A percentile compares a stretch with the other conserved stretches of the same genome.
Conservation (phyloP, 2,888 invertebrate species). For the Drosophila formosana region DNA sequence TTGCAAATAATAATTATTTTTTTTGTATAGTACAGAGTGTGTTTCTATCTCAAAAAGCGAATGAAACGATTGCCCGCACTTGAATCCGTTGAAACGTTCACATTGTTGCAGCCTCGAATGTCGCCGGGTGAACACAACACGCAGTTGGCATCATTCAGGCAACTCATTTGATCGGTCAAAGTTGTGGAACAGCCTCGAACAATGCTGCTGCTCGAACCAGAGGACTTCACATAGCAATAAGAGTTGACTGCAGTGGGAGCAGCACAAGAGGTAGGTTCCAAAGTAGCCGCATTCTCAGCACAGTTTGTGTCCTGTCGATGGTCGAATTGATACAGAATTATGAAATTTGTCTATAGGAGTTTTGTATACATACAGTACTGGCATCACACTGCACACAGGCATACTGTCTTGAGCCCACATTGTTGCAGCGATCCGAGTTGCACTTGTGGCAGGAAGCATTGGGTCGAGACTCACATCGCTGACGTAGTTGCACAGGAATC, state of each 20-base stretch:
- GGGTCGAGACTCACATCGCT: constrained; percentile 65
- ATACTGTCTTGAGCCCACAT: constrained; percentile 73
- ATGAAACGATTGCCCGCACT: constrained; percentile 62
- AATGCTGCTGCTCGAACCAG: constrained; percentile 52
- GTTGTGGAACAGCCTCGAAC: constrained; percentile 76
- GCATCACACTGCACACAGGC: constrained; percentile 82
- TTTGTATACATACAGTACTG: constrained; percentile 49
- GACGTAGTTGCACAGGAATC: constrained; percentile 69
- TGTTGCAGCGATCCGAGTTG: constrained; percentile 80
- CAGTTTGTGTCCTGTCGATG: constrained; percentile 68
- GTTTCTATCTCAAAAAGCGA: constrained; percentile 53
- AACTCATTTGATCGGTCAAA: constrained; percentile 62
- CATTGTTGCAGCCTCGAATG: constrained; percentile 72
- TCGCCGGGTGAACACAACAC: constrained; percentile 80
- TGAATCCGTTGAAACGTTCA: constrained; percentile 58
- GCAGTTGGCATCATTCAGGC: constrained; percentile 70
- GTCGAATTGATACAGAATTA: fast-evolving
- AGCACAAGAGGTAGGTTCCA: constrained; percentile 68
- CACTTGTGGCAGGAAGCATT: constrained; percentile 78
- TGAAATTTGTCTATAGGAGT: too few species aligned
- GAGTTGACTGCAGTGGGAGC: constrained; percentile 80
- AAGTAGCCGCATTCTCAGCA: constrained; percentile 50
- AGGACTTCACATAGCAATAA: constrained; percentile 77
- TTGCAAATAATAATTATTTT: too few species aligned
- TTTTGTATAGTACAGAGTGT: background rate